phyloP scores from a whole-genome alignment of 1,140 invertebrate species.

The Diorhabda sublineata region DNA sequence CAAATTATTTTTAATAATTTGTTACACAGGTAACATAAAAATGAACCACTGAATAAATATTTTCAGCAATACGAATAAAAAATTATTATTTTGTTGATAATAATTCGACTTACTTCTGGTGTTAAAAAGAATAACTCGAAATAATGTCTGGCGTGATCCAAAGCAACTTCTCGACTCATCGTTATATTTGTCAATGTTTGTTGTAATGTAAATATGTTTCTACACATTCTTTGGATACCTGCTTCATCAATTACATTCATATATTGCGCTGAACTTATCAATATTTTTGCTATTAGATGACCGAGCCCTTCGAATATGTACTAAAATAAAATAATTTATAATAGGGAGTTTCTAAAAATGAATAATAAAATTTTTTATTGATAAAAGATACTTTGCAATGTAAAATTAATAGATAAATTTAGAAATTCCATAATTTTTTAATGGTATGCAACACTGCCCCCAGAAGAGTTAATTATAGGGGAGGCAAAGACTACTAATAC shows the following conservation, averaged over 20 bases:
- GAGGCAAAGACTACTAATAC: too few relatives aligned
- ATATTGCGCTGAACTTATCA: conserved; percentile 78
- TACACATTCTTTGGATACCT: conserved; percentile 77
- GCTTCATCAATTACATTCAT: conserved; percentile 76
- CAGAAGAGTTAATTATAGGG: too few relatives aligned
- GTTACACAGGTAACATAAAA: too few relatives aligned
- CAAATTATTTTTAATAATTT: too few relatives aligned
- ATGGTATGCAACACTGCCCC: too few relatives aligned
- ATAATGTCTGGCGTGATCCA: conserved; percentile 86
- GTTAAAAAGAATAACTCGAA: conserved; percentile 82
- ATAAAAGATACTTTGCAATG: too few relatives aligned
- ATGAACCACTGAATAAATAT: too few relatives aligned
- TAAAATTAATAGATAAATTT: too few relatives aligned
- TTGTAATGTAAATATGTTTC: conserved; percentile 82
- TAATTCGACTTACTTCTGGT: conserved; percentile 61
- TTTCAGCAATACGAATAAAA: too few relatives aligned
- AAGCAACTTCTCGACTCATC: conserved; percentile 72
- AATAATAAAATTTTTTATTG: background rate
- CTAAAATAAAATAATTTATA: conserved; percentile 50
- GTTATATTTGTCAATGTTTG: conserved; percentile 83
- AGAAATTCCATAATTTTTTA: too few relatives aligned
- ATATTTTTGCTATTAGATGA: conserved; percentile 77
- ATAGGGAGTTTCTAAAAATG: background rate
- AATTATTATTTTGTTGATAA: too few relatives aligned
- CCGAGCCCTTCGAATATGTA: conserved; percentile 94